Base-by-base conservation (phyloP, 2,888 invertebrate species). In the Eristalis intricaria region DNA sequence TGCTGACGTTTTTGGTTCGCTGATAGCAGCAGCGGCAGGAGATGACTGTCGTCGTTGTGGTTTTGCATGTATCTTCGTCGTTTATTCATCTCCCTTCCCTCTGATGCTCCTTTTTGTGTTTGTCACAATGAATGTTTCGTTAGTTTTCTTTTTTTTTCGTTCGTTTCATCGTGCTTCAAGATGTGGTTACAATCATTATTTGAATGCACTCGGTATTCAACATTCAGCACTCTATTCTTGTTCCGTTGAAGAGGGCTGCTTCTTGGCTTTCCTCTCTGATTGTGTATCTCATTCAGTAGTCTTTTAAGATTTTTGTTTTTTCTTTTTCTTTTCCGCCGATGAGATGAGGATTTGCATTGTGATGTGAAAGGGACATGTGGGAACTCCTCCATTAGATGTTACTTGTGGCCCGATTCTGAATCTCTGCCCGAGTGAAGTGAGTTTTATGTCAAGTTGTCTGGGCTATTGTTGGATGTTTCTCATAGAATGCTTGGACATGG, bases 321-420 rank as follows among this genome's bases (percentile, higher is more conserved):
- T 50, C 19, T 8, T 19, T 19, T 50, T 50, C n/a, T 19, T 19
- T n/a, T 13, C 13, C 1, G 8, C 8, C 8, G 19, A 50, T 19
- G 19, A 8, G 19, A 50, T 50, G 50, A 8, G 50, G 7, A 50
- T 50, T 50, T 50, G 50, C 50, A 50, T 50, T 50, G 50, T 50
- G 50, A 66, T 61, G 13, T 69, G 35, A 8, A 5, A 19, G 50
- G 50, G 50, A 35, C 64, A 38, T 22, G 69, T 69, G 77, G 50
- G 56, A 69, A 77, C 43, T 69, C 69, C 69, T 50, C 50, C 50
- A 77, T 77, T 77, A 77, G 60, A 69, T 23, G 63, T 50, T 77
- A 35, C 69, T 77, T 77, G 77, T 77, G 69, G 68, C 69, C 77
- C 63, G 69, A 77, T 77, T 76, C 50, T 76, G 38, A 11, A 65